Evolutionary conservation across 2,113 vertebrate genomes (phyloP).

Genomic region (Atrichornis clamosus): DNA sequence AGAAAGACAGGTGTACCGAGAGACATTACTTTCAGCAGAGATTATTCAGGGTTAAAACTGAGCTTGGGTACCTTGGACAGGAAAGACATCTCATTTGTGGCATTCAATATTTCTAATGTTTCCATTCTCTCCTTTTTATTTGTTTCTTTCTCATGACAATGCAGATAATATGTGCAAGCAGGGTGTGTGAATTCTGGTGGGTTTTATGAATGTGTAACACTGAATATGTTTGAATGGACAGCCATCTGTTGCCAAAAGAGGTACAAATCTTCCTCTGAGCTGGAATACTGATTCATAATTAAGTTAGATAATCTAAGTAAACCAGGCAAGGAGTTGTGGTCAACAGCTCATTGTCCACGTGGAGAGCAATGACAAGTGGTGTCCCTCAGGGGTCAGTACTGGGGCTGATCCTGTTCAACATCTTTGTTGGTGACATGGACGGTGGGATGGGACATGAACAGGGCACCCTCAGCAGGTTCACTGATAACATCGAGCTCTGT

Average conservation of each 20-base stretch:
- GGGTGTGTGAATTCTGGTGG: background rate
- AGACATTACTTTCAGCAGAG: background rate
- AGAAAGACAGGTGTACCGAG: background rate
- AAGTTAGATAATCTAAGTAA: background rate
- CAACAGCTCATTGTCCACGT: rapidly evolving
- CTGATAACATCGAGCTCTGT: background rate
- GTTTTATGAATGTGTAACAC: background rate
- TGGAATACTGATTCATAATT: background rate
- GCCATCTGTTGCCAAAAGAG: background rate
- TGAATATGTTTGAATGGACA: background rate
- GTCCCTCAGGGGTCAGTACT: background rate
- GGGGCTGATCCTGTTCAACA: rapidly evolving
- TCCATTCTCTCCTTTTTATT: background rate
- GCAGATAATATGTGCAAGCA: background rate
- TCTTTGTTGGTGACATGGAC: background rate
- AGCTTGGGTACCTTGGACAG: background rate
- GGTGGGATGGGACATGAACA: rapidly evolving
- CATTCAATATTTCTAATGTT: background rate
- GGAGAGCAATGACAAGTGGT: background rate
- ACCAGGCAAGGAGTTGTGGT: rapidly evolving
- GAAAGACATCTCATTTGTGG: rapidly evolving
- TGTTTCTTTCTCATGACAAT: background rate
- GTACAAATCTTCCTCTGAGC: background rate
- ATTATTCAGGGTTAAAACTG: background rate
- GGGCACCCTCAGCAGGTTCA: background rate